phyloP scores from a whole-genome alignment of 2,888 invertebrate species.

The Andrena chrysosceles region DNA sequence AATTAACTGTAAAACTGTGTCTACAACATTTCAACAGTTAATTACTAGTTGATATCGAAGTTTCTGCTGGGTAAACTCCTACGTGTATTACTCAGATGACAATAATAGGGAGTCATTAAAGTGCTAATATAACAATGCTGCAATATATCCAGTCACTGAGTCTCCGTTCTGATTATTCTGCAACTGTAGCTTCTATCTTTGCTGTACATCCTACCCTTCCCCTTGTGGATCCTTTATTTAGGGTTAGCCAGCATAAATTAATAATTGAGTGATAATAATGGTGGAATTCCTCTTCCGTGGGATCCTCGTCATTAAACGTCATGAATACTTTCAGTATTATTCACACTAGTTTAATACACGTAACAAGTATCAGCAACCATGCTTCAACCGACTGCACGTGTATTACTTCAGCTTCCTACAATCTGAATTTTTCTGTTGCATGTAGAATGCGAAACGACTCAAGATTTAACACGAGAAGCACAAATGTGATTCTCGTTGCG shows the following conservation, averaged over 20 bases:
- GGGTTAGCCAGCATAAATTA: background rate
- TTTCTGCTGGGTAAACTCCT: background rate
- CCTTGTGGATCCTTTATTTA: slow-evolving; percentile 16
- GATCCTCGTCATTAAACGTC: background rate
- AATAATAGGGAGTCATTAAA: background rate
- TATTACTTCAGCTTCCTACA: background rate
- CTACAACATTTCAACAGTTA: background rate
- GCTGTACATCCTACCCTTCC: background rate
- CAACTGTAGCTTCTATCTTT: background rate
- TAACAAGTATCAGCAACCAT: background rate
- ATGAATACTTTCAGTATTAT: background rate
- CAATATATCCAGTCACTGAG: background rate
- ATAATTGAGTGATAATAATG: slow-evolving; percentile 15
- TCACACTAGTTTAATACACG: background rate
- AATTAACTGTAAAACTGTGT: background rate
- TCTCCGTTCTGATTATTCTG: slow-evolving; percentile 8
- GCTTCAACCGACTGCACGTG: no score
- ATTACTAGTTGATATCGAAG: background rate
- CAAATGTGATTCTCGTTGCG: background rate
- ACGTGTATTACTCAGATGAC: background rate
- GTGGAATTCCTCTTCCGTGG: background rate
- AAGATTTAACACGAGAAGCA: background rate
- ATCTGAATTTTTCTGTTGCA: background rate
- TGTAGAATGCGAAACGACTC: background rate
- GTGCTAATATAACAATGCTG: background rate